Conservation (phyloP, 2,888 invertebrate genomes). For the Antheraea assamensis region DNA sequence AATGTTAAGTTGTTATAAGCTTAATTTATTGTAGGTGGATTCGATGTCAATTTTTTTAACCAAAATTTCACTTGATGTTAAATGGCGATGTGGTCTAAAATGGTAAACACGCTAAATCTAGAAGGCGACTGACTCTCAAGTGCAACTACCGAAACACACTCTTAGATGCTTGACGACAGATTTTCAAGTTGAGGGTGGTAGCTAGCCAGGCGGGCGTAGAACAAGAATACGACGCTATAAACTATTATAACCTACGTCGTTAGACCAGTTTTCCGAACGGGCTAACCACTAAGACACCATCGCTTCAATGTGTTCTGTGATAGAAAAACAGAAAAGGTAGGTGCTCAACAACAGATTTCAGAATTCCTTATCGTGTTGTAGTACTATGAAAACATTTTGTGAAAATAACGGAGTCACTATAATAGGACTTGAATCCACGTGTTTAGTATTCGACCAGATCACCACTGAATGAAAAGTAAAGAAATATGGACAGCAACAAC, state of each 20-base stretch:
- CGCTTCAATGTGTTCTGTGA: not conserved
- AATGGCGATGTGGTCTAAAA: not conserved
- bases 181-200: not conserved
- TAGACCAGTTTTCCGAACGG: too few species aligned
- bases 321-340: not conserved
- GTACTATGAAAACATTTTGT: too few species aligned
- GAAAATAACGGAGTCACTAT: too few species aligned
- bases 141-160: not conserved
- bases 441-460: not conserved
- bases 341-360: constrained; percentile 10
- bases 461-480: not conserved
- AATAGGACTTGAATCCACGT: not conserved
- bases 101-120: not conserved
- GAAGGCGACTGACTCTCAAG: not conserved
- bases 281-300: not conserved
- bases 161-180: not conserved
- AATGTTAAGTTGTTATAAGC: too few species aligned
- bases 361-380: not conserved
- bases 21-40: too few species aligned
- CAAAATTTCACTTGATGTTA: not conserved
- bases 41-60: too few species aligned
- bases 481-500: not conserved
- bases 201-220: not conserved
- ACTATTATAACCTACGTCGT: too few species aligned
- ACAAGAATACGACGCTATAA: not conserved